A percentile compares a stretch with the other conserved stretches of the same genome.
Conservation (phyloP, 1,140 invertebrate genomes). For the Hyles euphorbiae region DNA sequence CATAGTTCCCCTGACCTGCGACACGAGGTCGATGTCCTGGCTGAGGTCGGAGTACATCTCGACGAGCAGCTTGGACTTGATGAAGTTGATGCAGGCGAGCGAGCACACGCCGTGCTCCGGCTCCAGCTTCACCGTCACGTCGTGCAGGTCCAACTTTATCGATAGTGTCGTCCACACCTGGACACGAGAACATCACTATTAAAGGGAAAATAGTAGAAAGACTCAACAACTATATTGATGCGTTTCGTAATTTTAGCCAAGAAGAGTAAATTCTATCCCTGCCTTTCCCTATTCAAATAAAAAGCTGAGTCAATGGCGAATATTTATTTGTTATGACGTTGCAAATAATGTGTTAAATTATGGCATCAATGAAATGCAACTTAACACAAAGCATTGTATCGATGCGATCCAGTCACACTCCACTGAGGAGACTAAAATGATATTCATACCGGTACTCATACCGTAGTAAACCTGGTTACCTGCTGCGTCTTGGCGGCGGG, state of each 20-base stretch:
- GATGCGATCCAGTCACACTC: background rate
- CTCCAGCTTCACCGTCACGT: constrained; percentile 87
- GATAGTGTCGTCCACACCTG: constrained; percentile 85
- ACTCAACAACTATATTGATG: too few species aligned
- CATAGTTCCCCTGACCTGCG: constrained; percentile 73
- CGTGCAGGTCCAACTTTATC: constrained; percentile 89
- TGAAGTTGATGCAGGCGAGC: constrained; percentile 93
- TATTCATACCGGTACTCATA: background rate
- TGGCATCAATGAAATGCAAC: too few species aligned
- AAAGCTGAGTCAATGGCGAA: too few species aligned
- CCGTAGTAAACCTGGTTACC: background rate
- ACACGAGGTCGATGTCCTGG: constrained; percentile 95
- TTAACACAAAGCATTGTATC: too few species aligned
- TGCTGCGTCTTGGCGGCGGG: background rate
- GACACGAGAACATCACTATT: background rate
- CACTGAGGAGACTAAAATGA: background rate
- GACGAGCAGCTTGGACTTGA: constrained; percentile 89
- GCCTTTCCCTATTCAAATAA: too few species aligned
- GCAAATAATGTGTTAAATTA: too few species aligned
- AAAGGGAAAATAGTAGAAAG: too few species aligned
- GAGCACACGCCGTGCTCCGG: constrained; percentile 77
- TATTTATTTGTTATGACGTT: too few species aligned
- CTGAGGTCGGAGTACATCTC: constrained; percentile 91
- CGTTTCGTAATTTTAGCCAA: too few species aligned
- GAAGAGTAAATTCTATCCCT: too few species aligned